phyloP scores from a whole-genome alignment of 2,113 vertebrate species.

The Alligator mississippiensis region DNA sequence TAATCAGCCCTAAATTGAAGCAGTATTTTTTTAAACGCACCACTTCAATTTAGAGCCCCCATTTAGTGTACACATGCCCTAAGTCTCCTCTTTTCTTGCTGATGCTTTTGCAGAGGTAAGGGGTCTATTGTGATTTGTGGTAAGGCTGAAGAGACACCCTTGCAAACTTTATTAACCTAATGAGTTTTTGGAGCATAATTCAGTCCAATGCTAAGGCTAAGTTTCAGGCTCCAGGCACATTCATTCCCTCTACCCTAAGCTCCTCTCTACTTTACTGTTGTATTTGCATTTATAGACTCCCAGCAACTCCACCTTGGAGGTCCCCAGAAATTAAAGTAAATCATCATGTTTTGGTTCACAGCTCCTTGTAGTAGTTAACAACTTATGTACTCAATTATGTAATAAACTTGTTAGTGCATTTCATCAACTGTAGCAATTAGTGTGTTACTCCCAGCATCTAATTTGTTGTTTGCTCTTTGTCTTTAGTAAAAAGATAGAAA shows the following conservation, averaged over 20 bases:
- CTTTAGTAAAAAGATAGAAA: conserved; percentile 35
- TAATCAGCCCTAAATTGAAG: too few species aligned
- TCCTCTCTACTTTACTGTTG: neutral
- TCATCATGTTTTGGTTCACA: conserved; percentile 3
- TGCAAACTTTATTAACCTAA: neutral
- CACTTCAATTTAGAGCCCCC: too few species aligned
- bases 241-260: neutral
- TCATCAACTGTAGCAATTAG: conserved; percentile 11
- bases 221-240: neutral
- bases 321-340: neutral
- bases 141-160: neutral
- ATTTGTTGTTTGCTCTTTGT: conserved; percentile 51
- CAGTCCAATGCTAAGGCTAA: neutral
- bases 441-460: neutral
- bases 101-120: neutral
- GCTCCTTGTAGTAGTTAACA: conserved; percentile 30
- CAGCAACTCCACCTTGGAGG: neutral
- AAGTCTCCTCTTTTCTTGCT: neutral
- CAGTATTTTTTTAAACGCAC: too few species aligned
- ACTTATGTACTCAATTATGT: conserved; percentile 3
- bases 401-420: conserved; percentile 2
- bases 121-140: neutral
- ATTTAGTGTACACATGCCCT: neutral
- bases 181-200: neutral
- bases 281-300: conserved; percentile 7